A percentile compares a stretch with the other conserved stretches of the same genome.
Conservation (phyloP, 2,888 invertebrate species). For the Cloeon dipterum region DNA sequence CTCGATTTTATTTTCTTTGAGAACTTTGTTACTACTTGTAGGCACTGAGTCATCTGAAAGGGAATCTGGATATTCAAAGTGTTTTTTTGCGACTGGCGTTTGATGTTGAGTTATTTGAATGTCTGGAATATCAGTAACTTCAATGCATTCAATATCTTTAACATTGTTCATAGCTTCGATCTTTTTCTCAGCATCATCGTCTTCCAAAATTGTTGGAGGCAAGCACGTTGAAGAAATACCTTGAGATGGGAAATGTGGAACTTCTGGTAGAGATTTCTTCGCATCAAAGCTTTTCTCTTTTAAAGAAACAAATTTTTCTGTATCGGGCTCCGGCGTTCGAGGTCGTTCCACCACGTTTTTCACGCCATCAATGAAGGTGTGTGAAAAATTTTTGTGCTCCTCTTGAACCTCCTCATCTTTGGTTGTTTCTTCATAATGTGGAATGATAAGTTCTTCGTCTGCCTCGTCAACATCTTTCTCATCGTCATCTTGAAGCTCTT, state of each 20-base stretch:
- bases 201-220: conserved; percentile 22
- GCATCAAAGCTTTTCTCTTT: conserved; percentile 18
- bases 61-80: conserved; percentile 23
- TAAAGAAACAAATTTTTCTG: conserved; percentile 15
- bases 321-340: conserved; percentile 23
- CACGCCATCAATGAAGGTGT: too few relatives aligned
- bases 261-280: conserved; percentile 12
- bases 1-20: too few relatives aligned
- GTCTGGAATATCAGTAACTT: conserved; percentile 23
- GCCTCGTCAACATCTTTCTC: too few relatives aligned
- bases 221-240: conserved; percentile 21
- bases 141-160: conserved; percentile 1
- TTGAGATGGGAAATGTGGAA: conserved; percentile 20
- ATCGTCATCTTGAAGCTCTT: too few relatives aligned
- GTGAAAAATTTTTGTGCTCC: too few relatives aligned
- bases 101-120: conserved; percentile 36
- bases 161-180: conserved; percentile 26
- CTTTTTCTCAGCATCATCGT: conserved; percentile 26
- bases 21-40: too few relatives aligned
- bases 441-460: too few relatives aligned
- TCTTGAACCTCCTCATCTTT: too few relatives aligned
- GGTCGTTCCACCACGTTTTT: conserved; percentile 21
- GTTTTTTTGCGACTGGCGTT: conserved; percentile 21
- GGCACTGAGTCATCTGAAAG: too few relatives aligned
- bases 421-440: too few relatives aligned